phyloP scores from a whole-genome alignment of 2,113 vertebrate genomes.

The Cygnus buccinator region DNA sequence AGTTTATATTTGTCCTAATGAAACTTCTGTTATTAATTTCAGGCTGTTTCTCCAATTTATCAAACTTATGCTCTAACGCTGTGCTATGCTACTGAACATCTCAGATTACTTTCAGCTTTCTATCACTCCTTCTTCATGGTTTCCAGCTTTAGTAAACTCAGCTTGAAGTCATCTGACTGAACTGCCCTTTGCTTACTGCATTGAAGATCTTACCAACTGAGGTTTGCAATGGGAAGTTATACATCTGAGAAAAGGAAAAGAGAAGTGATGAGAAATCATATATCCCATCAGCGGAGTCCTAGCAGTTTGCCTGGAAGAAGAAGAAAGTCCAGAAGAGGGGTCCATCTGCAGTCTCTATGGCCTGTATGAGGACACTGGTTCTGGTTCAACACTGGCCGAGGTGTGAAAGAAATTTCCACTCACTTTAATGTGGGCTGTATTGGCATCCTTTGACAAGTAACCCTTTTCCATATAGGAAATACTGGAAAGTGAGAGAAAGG shows the following conservation, averaged over 20 bases:
- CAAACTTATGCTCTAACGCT: not conserved
- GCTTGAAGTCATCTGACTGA: not conserved
- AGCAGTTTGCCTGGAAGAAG: not conserved
- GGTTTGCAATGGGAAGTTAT: not conserved
- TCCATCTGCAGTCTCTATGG: not conserved
- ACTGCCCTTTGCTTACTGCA: not conserved
- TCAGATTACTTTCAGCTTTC: not conserved
- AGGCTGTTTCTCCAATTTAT: not conserved
- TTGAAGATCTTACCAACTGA: not conserved
- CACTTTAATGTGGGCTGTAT: not conserved
- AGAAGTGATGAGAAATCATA: not conserved
- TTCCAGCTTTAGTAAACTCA: not conserved
- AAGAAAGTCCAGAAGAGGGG: not conserved
- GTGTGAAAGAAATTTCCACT: not conserved
- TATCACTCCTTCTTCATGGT: not conserved
- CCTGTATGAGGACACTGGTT: not conserved
- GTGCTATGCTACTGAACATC: not conserved
- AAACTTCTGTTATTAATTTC: conserved; percentile 19
- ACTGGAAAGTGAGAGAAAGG: not conserved
- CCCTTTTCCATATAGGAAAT: not conserved
- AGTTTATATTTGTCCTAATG: not conserved
- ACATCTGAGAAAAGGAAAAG: not conserved
- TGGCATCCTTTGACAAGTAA: not conserved
- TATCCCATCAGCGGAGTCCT: not conserved
- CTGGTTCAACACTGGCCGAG: not conserved